phyloP scores from a whole-genome alignment of 2,888 invertebrate genomes.

The Nezara viridula region DNA sequence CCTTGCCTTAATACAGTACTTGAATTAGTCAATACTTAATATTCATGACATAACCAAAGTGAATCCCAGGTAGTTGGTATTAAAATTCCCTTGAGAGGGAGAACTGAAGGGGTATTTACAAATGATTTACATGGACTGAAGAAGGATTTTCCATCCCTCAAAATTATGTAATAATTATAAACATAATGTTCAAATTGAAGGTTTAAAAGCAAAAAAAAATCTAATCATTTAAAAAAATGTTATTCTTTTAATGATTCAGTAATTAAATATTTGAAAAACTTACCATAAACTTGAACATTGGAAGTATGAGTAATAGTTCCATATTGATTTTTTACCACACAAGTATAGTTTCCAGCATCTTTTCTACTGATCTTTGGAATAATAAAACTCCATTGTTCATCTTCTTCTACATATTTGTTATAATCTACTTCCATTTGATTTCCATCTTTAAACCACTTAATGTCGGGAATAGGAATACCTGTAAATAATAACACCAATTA shows the following conservation, averaged over 20 bases:
- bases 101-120: no score
- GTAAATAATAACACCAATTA: conserved; percentile 43
- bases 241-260: background rate
- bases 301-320: conserved; percentile 69
- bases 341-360: conserved; percentile 72
- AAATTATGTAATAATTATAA: background rate
- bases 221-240: background rate
- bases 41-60: background rate
- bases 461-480: conserved; percentile 68
- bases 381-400: conserved; percentile 42
- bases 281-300: conserved; percentile 66
- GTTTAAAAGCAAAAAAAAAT: background rate
- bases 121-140: no score
- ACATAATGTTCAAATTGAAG: background rate
- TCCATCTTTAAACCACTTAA: conserved; percentile 64
- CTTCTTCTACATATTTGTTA: conserved; percentile 24
- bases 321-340: conserved; percentile 70
- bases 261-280: conserved; percentile 37
- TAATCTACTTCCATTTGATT: conserved; percentile 55
- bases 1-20: background rate
- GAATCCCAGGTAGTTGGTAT: background rate
- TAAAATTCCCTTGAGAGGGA: no score
- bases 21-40: background rate
- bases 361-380: conserved; percentile 52
- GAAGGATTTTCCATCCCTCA: no score